Evolutionary conservation across 2,797 vertebrate genomes (phyloP).

Genomic region (Rhincodon typus): DNA sequence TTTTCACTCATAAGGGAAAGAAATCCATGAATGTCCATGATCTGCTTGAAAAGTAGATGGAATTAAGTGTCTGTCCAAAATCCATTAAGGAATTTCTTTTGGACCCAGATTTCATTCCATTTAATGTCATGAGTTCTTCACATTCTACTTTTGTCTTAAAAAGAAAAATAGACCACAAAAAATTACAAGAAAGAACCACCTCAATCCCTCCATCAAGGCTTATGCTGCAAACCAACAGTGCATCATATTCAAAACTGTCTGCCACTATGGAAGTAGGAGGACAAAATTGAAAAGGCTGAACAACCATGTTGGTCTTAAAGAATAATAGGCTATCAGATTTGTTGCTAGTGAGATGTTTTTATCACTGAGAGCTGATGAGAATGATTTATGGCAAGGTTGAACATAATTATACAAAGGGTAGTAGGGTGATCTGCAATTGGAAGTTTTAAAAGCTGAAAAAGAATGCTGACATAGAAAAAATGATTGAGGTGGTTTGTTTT

Average conservation of each 20-base stretch:
- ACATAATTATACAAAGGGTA: not conserved
- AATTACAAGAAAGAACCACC: not conserved
- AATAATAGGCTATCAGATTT: not conserved
- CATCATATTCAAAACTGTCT: not conserved
- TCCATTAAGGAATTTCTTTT: not conserved
- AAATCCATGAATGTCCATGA: not conserved
- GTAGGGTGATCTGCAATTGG: not conserved
- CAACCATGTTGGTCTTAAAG: not conserved
- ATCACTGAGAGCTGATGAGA: not conserved
- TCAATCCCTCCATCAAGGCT: not conserved
- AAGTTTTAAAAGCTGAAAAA: not conserved
- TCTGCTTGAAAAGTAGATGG: not conserved
- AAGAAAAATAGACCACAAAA: not conserved
- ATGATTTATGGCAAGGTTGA: not conserved
- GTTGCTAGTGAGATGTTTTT: not conserved
- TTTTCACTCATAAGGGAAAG: not conserved
- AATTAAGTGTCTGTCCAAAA: not conserved
- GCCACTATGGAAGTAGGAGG: not conserved
- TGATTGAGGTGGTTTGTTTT: not conserved
- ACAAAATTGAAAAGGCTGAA: not conserved
- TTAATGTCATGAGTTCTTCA: not conserved
- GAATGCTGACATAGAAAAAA: not conserved
- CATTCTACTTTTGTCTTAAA: not conserved
- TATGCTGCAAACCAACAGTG: not conserved
- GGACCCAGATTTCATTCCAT: not conserved